Base-by-base conservation (phyloP, 2,113 vertebrate species). In the Oreochromis tanganicae region DNA sequence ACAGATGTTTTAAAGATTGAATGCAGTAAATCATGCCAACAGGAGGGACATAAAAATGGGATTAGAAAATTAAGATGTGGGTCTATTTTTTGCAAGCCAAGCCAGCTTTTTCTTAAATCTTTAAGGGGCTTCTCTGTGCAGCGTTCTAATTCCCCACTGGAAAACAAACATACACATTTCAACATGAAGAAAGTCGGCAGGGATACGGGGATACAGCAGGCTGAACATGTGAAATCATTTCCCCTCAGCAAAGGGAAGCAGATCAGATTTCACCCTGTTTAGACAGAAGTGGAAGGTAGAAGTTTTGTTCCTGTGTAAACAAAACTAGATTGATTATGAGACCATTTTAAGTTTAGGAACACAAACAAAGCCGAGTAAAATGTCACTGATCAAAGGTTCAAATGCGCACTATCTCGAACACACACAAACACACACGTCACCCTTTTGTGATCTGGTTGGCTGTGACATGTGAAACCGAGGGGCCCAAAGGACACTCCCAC, bases 371-470 rank as follows among this genome's bases (percentile, higher is more conserved):
- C 66, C 34, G 50, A 38, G 32, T 29, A 16, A 80, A 50, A 81
- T 78, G 84, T 79, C 82, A 78, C 82, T 2, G 90, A 57, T 84
- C 86, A 91, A 88, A 90, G 89, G 91, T 93, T 91, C 71, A 46
- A 89, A 85, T 9, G 6, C 7, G 13, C 38, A 9, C 11, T 73
- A 32, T 63, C 61, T 52, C 78, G 1, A 14, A 13, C 50, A 34
- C 59, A 54, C 81, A 24, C 84, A 10, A 11, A 14, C 50, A 34
- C 59, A 54, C 81, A 32, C 68, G 50, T 48, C 75, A 55, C 38
- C 13, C 10, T 34, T 27, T 80, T 71, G 68, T 50, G 5, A 1
- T 78, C 56, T 89, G 88, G 94, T 93, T 94, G 94, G 95, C 89
- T 66, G 84, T 21, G 82, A 87, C 85, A 89, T 2, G 21, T 84